A percentile compares a stretch with the other conserved stretches of the same genome.
Evolutionary conservation across 2,888 invertebrate genomes (phyloP).

Genomic region (Encarsia formosa): DNA sequence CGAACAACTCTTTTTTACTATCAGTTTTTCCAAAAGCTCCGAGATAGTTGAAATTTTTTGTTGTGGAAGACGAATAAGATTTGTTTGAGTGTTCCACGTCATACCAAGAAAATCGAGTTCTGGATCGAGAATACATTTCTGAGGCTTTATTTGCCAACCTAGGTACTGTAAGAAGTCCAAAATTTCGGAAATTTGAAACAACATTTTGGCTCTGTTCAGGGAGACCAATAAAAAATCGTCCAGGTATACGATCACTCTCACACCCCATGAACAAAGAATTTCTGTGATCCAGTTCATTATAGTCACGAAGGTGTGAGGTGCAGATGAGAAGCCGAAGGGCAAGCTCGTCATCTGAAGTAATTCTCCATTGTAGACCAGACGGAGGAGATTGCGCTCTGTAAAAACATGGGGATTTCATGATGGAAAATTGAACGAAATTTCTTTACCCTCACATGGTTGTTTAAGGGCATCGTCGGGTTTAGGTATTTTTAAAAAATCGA

Average conservation of each 20-base stretch:
- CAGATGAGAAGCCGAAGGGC: conserved; percentile 27
- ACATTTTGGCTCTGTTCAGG: conserved; percentile 20
- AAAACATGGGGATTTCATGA: too few species aligned
- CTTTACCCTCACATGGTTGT: too few species aligned
- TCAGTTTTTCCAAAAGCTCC: neutral
- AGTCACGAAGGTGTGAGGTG: conserved; percentile 7
- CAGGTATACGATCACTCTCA: conserved; percentile 26
- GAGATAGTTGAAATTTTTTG: neutral
- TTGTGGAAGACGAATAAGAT: conserved; percentile 11
- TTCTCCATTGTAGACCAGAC: conserved; percentile 27
- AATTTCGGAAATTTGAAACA: conserved; percentile 7
- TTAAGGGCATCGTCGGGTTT: too few species aligned
- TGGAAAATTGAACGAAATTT: too few species aligned
- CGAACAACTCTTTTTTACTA: neutral
- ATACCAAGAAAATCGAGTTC: conserved; percentile 25
- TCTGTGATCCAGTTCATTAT: conserved; percentile 25
- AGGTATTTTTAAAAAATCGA: too few species aligned
- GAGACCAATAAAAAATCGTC: conserved; percentile 28
- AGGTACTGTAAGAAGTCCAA: conserved; percentile 10
- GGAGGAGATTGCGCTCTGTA: conserved; percentile 28
- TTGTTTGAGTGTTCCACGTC: conserved; percentile 21
- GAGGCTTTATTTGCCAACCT: conserved; percentile 24
- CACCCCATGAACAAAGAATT: conserved; percentile 21
- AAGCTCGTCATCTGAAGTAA: conserved; percentile 32
- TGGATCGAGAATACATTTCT: conserved; percentile 25